These are phyloP conservation scores for Neoaliturus tenellus DNA, from an alignment of 2,888 invertebrate genomes.

Conservation along the genomic window DNA sequence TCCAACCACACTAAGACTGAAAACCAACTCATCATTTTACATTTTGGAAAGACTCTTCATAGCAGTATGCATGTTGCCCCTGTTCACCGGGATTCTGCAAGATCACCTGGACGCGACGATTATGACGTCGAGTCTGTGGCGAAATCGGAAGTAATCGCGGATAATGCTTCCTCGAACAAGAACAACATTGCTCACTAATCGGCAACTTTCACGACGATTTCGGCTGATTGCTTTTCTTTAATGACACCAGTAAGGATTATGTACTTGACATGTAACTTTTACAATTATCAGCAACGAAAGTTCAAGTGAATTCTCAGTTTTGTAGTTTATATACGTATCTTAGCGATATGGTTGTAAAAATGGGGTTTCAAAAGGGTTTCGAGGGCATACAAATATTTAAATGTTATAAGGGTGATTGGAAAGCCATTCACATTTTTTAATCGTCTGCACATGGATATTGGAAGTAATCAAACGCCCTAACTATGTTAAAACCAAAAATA, in stretches of 20 bases:
- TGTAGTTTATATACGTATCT: too few species aligned
- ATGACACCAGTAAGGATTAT: conserved; percentile 8
- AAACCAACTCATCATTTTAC: too few species aligned
- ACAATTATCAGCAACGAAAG: neutral
- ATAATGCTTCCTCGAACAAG: conserved; percentile 22
- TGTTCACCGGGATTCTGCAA: neutral
- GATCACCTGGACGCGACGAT: neutral
- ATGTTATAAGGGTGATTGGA: too few species aligned
- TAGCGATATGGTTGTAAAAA: too few species aligned
- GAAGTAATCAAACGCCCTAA: too few species aligned
- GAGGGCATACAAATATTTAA: too few species aligned
- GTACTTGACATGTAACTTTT: neutral
- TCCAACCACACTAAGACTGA: too few species aligned
- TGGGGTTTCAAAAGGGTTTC: too few species aligned
- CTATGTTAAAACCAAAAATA: too few species aligned
- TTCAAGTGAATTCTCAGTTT: too few species aligned
- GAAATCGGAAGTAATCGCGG: conserved; percentile 13
- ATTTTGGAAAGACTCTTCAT: neutral
- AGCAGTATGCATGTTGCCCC: neutral
- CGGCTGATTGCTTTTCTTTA: conserved; percentile 7
- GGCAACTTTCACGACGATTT: conserved; percentile 11
- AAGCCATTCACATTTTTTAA: too few species aligned
- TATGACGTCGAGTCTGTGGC: neutral
- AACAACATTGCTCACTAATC: conserved; percentile 17
- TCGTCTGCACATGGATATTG: too few species aligned